Evolutionary conservation across 2,888 invertebrate genomes (phyloP), one percentile per base, ranked within the genome.

Genomic region (Eristalinus aeneus): DNA sequence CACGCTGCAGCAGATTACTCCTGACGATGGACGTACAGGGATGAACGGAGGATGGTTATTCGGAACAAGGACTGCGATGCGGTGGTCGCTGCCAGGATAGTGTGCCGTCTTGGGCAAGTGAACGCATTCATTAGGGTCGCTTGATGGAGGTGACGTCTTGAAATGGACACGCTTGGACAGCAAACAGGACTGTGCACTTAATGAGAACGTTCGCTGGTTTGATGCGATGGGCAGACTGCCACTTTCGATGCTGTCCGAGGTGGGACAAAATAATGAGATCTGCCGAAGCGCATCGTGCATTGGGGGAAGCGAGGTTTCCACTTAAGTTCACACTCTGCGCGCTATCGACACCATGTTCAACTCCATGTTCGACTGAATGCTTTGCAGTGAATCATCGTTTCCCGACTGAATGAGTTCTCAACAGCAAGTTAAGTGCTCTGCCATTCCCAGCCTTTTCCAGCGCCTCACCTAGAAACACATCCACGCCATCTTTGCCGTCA

Each of bases 1-100:
- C 46, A 46, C 69, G 76, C 27, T 76, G 9, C 61, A 76, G 46
- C 53, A 20, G 8, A 67, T 53, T 75, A 20, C 12, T 65, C 22
- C 32, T 58, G 27, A 12, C 58, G 39, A 58, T 46, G n/a, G 46
- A 2, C 46, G 46, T 16, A 46, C n/a, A 16, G 8, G 46, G 16
- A 16, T n/a, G 0, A 0, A n/a, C 5, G 46, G 1, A 4, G 6
- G 46, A n/a, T 5, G n/a, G 9, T 12, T 5, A 5, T 2, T n/a
- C n/a, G 34, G 9, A 34, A 34, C 34, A 34, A 1, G n/a, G 39
- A n/a, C n/a, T 0, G 3, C 12, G 39, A 39, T n/a, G 39, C 9
- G 8, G 34, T 34, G 34, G 34, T 34, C 34, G 34, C 12, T n/a
- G 39, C 2, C 16, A 5, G 46, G 1, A n/a, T 16, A 8, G 5